phyloP scores from a whole-genome alignment of 2,888 invertebrate genomes.

The Amphipyra tragopoginis region DNA sequence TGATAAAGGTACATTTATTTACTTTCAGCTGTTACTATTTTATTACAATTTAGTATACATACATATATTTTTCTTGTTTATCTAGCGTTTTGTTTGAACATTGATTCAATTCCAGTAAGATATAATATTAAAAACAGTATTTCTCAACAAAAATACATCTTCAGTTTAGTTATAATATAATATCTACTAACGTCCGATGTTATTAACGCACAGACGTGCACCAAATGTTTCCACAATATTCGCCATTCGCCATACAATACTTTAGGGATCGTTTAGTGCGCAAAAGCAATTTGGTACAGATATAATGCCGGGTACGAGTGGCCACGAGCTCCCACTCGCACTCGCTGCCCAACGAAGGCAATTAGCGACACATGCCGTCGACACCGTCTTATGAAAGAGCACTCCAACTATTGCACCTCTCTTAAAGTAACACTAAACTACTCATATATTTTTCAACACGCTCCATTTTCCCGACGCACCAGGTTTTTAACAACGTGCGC shows the following conservation, averaged over 20 bases:
- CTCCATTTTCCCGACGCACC: constrained; percentile 47
- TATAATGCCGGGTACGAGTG: constrained; percentile 54
- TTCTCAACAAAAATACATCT: too few species aligned
- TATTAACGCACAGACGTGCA: constrained; percentile 31
- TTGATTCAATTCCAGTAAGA: too few species aligned
- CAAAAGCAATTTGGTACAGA: constrained; percentile 67
- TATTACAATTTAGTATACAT: too few species aligned
- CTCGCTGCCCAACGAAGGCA: constrained; percentile 76
- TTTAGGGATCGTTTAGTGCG: constrained; percentile 56
- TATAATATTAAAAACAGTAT: too few species aligned
- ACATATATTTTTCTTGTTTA: neutral
- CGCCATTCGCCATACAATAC: constrained; percentile 37
- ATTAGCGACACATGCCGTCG: constrained; percentile 81
- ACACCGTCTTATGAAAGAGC: constrained; percentile 67
- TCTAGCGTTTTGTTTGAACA: too few species aligned
- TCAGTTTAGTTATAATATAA: too few species aligned
- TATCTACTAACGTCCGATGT: too few species aligned
- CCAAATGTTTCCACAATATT: constrained; percentile 47
- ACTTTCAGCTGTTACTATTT: too few species aligned
- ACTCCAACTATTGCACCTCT: constrained; percentile 67
- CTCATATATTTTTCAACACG: constrained; percentile 61
- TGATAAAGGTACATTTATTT: too few species aligned
- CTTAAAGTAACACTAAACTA: constrained; percentile 54
- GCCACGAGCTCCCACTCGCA: constrained; percentile 57
- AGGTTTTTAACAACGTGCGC: constrained; percentile 30